A percentile compares a stretch with the other conserved stretches of the same genome.
These are phyloP conservation scores for Poecilia gillii DNA, from an alignment of 2,797 vertebrate genomes.

Conservation along the genomic window DNA sequence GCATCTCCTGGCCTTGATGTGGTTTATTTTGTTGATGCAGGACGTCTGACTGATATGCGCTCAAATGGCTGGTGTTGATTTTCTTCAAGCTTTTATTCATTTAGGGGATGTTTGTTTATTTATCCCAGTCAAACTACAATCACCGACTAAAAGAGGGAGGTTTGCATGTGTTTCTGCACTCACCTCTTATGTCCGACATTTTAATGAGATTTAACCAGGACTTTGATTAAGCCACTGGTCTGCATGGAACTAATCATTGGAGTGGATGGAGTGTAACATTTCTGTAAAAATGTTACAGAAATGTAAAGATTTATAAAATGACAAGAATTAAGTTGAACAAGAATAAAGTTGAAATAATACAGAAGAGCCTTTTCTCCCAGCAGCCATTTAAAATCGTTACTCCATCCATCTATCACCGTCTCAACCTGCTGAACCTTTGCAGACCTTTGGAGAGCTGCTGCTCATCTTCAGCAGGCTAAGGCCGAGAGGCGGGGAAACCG, in stretches of 20 bases:
- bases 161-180: not conserved
- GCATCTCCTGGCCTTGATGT: conserved; percentile 47
- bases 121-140: not conserved
- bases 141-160: not conserved
- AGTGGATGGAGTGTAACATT: not conserved
- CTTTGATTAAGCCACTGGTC: not conserved
- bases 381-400: not conserved
- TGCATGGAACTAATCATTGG: not conserved
- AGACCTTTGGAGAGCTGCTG: not conserved
- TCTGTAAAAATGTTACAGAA: not conserved
- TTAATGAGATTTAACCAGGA: not conserved
- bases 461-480: not conserved
- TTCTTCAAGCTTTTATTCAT: conserved; percentile 29
- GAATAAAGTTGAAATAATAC: too few species aligned
- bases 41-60: conserved; percentile 36
- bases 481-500: not conserved
- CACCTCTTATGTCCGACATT: not conserved
- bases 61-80: conserved; percentile 17
- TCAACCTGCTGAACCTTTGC: not conserved
- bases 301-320: not conserved
- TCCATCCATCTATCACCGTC: not conserved
- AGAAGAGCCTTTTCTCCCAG: not conserved
- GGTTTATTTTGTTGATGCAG: conserved; percentile 43
- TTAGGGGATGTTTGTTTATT: not conserved
- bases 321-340: too few species aligned